Evolutionary conservation across 2,797 vertebrate genomes (phyloP), one percentile per base, ranked within the genome.

Genomic region (Argentina silus): DNA sequence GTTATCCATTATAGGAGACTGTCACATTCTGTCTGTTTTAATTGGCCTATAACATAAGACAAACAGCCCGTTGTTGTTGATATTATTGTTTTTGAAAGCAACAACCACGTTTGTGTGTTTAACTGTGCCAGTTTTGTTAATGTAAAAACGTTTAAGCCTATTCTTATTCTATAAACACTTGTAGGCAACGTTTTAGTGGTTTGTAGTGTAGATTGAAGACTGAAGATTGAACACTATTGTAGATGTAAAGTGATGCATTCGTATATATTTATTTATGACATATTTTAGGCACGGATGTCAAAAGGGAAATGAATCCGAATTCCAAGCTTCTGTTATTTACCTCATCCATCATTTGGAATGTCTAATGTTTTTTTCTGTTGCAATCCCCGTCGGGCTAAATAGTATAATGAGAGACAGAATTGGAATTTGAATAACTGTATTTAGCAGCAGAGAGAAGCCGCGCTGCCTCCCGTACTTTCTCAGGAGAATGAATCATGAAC

Each of bases 401-500:
- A 70, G 44, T 55, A 48, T 88, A 88, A 91, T 91, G 87, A 88
- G 86, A 90, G 89, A 87, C 87, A 86, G 81, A 85, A 87, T 66
- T 62, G 80, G 88, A 85, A 86, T 86, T 81, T 90, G 88, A 91
- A 93, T 92, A 86, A 91, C 87, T 90, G 92, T 91, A 84, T 92
- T 91, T 88, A 91, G 90, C 56, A 83, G 83, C 76, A 53, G 85
- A 85, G 81, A 82, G 81, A 90, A 89, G 81, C 87, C 88, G 77
- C 87, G 84, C 84, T 81, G 82, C 84, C 85, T 87, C 83, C 85
- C 80, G 76, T 83, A 78, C 83, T 90, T 90, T 91, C 90, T 88
- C 84, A 84, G 81, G 86, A 90, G 89, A 92, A 90, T 90, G 88
- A 93, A 91, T 92, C 87, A 91, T 89, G 89, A 84, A 92, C 86